These are phyloP conservation scores for Helicoverpa armigera DNA, from an alignment of 1,140 invertebrate species.

Conservation along the genomic window DNA sequence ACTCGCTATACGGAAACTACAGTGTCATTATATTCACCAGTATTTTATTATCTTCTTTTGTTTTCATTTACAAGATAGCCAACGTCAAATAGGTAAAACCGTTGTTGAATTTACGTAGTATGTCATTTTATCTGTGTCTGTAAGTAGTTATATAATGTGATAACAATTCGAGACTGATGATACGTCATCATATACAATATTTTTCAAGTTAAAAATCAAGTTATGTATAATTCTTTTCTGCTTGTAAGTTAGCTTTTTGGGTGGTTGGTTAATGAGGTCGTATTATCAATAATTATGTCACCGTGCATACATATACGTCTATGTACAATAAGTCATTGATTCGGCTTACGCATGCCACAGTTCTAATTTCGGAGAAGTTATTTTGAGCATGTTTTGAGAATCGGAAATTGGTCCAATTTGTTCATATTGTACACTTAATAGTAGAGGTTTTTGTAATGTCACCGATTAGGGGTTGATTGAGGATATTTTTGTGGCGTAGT, in stretches of 20 bases:
- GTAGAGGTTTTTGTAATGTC: not conserved
- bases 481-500: constrained; percentile 7
- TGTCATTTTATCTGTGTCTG: no score
- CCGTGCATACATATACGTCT: constrained; percentile 10
- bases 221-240: not conserved
- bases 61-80: not conserved
- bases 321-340: constrained; percentile 54
- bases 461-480: not conserved
- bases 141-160: not conserved
- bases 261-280: constrained; percentile 1
- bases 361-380: constrained; percentile 70
- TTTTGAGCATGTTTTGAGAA: constrained; percentile 64
- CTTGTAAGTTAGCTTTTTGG: not conserved
- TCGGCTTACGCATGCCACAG: constrained; percentile 69
- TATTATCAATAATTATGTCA: constrained; percentile 42
- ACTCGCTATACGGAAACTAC: not conserved
- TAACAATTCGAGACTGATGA: not conserved
- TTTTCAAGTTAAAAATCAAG: not conserved
- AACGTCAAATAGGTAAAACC: not conserved
- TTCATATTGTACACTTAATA: constrained; percentile 58
- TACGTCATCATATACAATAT: not conserved
- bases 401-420: constrained; percentile 72
- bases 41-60: constrained; percentile 14
- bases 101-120: not conserved
- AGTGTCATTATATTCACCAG: not conserved